A percentile compares a stretch with the other conserved stretches of the same genome.
Evolutionary conservation across 2,797 vertebrate genomes (phyloP).

Genomic region (Bucorvus abyssinicus): DNA sequence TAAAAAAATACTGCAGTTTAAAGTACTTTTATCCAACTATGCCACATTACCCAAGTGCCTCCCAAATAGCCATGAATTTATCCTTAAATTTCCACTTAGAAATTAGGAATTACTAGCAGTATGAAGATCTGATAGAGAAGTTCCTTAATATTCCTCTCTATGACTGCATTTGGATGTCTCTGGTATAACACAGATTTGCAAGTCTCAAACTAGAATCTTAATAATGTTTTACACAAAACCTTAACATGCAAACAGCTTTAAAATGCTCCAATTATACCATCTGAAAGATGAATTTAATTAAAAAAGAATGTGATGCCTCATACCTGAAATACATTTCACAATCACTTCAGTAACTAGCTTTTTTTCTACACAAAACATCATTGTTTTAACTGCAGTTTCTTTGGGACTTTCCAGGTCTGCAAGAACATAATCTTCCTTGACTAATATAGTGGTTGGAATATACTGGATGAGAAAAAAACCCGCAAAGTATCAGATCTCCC

Average conservation of each 20-base stretch:
- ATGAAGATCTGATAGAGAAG: background rate
- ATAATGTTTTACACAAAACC: background rate
- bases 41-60: background rate
- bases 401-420: conserved; percentile 13
- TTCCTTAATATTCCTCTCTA: background rate
- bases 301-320: background rate
- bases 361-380: background rate
- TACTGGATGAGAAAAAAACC: background rate
- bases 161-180: background rate
- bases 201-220: background rate
- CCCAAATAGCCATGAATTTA: background rate
- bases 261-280: conserved; percentile 8
- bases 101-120: background rate
- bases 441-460: background rate
- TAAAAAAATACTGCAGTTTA: background rate
- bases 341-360: background rate
- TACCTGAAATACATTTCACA: background rate
- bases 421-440: background rate
- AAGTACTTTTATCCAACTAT: background rate
- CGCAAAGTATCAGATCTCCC: background rate
- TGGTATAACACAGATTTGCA: background rate
- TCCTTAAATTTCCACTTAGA: background rate
- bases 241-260: background rate
- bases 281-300: conserved; percentile 2
- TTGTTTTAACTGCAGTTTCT: background rate